Evolutionary conservation across 2,888 invertebrate genomes (phyloP), one percentile per base, ranked within the genome.

Genomic region (Myopa testacea): DNA sequence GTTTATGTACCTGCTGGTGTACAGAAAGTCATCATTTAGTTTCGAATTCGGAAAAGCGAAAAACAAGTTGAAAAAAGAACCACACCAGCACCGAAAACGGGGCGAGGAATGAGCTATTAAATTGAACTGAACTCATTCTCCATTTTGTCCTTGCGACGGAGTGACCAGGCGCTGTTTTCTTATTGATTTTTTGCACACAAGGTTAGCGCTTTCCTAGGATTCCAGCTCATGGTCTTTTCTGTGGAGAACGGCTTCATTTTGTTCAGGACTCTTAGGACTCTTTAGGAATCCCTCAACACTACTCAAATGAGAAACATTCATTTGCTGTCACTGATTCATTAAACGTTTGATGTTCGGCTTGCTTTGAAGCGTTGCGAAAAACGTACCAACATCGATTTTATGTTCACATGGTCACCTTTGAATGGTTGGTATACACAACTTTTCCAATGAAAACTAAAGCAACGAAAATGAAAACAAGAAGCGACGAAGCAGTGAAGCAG

Each of bases 41-140:
- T 69, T 68, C 69, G 19, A 69, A 68, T 58, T 38, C 19, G 26
- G 12, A 34, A 75, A 68, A 60, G 45, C 26, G 68, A 58, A 75
- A 34, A 75, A 69, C 19, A n/a, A n/a, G n/a, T n/a, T n/a, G 68
- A 73, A 73, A 19, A 63, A n/a, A 34, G 40, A 37, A 67, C 50
- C 7, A 50, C 40, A 60, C 4, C 14, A 37, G 26, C 52, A 12
- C 34, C 62, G 34, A 6, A 60, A 34, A 19, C 40, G 68, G 2
- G 19, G 50, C 45, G 26, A 34, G 62, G 8, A n/a, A 10, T 10
- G n/a, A 10, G 62, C 62, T 1, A 50, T 50, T 26, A 34, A 75
- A n/a, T 67, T 65, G 26, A 75, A 58, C 60, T 69, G 75, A 58
- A 75, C 75, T 69, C 75, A 75, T 75, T 75, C 75, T 75, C 75